Base-by-base conservation (phyloP, 2,113 vertebrate species). In the Vulpes ferrilata region DNA sequence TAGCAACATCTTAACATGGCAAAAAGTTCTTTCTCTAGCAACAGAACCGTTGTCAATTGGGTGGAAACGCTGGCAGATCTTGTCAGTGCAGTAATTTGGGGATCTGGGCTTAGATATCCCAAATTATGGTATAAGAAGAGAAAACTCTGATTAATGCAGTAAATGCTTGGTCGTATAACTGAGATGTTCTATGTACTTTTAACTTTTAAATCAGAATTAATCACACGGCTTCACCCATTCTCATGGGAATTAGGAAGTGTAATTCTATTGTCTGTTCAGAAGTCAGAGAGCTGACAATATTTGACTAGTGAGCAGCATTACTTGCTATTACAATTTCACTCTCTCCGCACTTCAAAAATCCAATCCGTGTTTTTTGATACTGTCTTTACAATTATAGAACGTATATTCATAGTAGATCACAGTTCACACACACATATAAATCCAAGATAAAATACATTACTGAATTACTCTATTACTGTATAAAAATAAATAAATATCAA, bases 51-150 rank as follows among this genome's bases (percentile, higher is more conserved):
- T 38, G 10, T 71, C 38, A 60, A 0, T 20, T 43, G 22, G 32
- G 4, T 30, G 5, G 0, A 43, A 4, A 3, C 2, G 2, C 69
- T 83, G 20, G 7, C 32, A 7, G 1, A 0, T 57, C 11, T 38
- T 17, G 5, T 73, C 15, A 53, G 27, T 80, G 11, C 10, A 73
- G 27, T n/a, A 0, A 60, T 73, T 53, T 79, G 43, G 22, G 5
- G 19, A 27, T 17, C 27, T 69, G 22, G 16, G 4, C 2, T 90
- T 74, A 11, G 5, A 2, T 8, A 57, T 16, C 57, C 38, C 3
- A 10, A 0, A 67, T 25, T 22, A 5, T 35, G 5, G 1, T 1
- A 15, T 51, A 76, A 51, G 4, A 51, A 76, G 71, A 88, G 9
- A 69, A 51, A 38, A 0, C 11, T 81, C 25, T 65, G 12, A 60